Conservation (phyloP, 2,113 vertebrate genomes). For the Datnioides undecimradiatus region DNA sequence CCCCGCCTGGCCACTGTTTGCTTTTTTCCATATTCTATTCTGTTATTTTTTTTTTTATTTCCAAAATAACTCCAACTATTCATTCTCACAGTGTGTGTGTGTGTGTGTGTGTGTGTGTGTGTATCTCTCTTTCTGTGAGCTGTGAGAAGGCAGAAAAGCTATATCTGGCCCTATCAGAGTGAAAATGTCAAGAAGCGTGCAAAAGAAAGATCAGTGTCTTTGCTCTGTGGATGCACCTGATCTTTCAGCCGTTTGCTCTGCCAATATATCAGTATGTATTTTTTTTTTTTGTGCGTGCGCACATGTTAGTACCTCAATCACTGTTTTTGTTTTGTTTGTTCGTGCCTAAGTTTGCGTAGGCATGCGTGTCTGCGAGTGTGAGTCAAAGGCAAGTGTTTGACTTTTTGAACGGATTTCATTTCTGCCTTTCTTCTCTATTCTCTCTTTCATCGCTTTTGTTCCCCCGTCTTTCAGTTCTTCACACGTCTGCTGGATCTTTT, state of each 20-base stretch:
- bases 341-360: conserved; percentile 55
- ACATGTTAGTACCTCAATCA: conserved; percentile 43
- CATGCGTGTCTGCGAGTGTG: conserved; percentile 30
- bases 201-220: conserved; percentile 52
- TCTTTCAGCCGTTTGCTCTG: conserved; percentile 70
- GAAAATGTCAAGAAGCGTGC: conserved; percentile 65
- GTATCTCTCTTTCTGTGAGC: conserved; percentile 48
- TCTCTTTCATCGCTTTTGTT: conserved; percentile 57
- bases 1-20: conserved; percentile 35
- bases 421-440: conserved; percentile 48
- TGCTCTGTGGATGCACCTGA: conserved; percentile 69
- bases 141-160: conserved; percentile 58
- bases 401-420: conserved; percentile 60
- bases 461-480: conserved; percentile 58
- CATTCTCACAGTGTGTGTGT: conserved; percentile 49
- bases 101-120: too few relatives aligned
- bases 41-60: conserved; percentile 39
- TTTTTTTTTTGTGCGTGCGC: neutral
- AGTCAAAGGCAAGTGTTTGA: conserved; percentile 67
- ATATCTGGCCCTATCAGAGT: conserved; percentile 66
- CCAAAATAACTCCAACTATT: conserved; percentile 56
- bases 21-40: conserved; percentile 43
- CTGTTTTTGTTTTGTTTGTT: conserved; percentile 66
- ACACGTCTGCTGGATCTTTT: conserved; percentile 42
- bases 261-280: conserved; percentile 49